Evolutionary conservation across 2,113 vertebrate genomes (phyloP).

Genomic region (Rallus limicola): DNA sequence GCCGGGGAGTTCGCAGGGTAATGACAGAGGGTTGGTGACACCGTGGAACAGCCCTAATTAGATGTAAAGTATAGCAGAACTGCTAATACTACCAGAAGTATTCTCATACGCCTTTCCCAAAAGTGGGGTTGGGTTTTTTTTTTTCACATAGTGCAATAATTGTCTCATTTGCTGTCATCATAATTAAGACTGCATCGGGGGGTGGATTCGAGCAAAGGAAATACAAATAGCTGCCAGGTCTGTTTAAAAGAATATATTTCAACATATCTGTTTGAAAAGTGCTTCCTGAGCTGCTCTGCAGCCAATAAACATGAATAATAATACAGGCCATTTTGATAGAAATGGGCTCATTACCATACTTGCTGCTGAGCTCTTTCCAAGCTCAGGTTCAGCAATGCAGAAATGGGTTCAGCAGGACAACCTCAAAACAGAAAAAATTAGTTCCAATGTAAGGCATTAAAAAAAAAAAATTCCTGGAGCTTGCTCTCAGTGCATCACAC

Average conservation of each 20-base stretch:
- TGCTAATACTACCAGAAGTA: background rate
- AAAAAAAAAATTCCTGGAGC: background rate
- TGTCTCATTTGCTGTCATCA: conserved; percentile 37
- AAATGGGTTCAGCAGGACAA: conserved; percentile 35
- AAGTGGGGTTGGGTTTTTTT: background rate
- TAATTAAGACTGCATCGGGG: conserved; percentile 33
- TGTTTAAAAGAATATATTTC: conserved; percentile 55
- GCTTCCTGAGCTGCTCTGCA: conserved; percentile 50
- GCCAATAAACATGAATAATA: conserved; percentile 70
- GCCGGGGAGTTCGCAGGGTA: conserved; percentile 62
- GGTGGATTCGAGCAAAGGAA: conserved; percentile 20
- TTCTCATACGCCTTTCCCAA: background rate
- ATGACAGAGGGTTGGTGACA: conserved; percentile 76
- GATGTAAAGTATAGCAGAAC: conserved; percentile 29
- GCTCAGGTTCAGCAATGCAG: background rate
- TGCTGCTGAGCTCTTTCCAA: conserved; percentile 29
- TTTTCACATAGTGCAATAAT: background rate
- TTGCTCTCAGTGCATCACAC: background rate
- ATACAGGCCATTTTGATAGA: conserved; percentile 50
- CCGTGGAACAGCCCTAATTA: conserved; percentile 77
- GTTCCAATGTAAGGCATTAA: background rate
- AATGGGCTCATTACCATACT: conserved; percentile 55
- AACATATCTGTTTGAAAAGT: conserved; percentile 43
- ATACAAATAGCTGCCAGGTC: conserved; percentile 57
- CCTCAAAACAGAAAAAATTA: background rate